Conservation (phyloP, 1,140 invertebrate genomes). For the Caerostris extrusa region DNA sequence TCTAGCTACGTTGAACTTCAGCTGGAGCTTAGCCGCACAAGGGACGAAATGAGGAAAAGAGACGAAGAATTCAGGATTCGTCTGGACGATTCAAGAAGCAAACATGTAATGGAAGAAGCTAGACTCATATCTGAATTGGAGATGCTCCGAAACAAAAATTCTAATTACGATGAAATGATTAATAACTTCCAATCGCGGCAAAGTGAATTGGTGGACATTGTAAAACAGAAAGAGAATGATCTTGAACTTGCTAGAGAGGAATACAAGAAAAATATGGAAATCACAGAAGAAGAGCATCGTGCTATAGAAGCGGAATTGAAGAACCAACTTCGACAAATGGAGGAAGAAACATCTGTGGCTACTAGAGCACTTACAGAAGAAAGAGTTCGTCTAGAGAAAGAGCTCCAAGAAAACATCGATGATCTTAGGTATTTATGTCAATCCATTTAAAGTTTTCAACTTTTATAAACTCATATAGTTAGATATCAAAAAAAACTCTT, state of each 20-base stretch:
- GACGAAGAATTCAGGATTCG: conserved; percentile 59
- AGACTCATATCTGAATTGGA: conserved; percentile 53
- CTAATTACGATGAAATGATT: conserved; percentile 61
- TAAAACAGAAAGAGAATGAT: conserved; percentile 66
- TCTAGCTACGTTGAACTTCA: conserved; percentile 72
- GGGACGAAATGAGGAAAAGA: conserved; percentile 57
- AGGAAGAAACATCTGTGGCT: conserved; percentile 72
- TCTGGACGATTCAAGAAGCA: conserved; percentile 52
- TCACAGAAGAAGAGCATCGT: conserved; percentile 76
- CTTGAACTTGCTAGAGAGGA: conserved; percentile 48
- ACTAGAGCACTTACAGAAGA: conserved; percentile 74
- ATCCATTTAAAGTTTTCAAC: too few relatives aligned
- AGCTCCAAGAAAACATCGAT: conserved; percentile 83
- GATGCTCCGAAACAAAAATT: conserved; percentile 60
- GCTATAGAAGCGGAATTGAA: conserved; percentile 77
- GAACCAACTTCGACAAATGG: conserved; percentile 76
- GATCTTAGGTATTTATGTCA: conserved; percentile 60
- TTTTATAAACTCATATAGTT: too few relatives aligned
- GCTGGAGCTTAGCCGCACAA: conserved; percentile 55
- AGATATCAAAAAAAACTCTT: too few relatives aligned
- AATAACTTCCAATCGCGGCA: conserved; percentile 48
- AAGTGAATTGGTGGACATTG: conserved; percentile 38
- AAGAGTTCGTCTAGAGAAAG: conserved; percentile 80
- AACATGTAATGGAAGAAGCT: conserved; percentile 64
- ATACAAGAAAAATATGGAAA: conserved; percentile 66